Conservation (phyloP, 2,797 vertebrate genomes). For the Semaprochilodus insignis region DNA sequence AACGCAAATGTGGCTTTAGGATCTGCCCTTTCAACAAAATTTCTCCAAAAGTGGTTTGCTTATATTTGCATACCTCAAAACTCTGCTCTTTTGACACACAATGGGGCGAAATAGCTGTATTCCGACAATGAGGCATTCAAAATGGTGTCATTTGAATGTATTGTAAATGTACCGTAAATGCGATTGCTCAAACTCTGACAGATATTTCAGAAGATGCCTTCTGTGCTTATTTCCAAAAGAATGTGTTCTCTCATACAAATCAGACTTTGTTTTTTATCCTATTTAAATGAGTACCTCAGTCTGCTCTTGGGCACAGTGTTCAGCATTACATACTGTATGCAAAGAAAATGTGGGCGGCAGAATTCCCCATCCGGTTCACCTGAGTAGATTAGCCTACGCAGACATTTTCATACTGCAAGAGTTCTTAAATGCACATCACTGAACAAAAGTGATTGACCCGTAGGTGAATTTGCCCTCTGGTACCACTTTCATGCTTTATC, state of each 20-base stretch:
- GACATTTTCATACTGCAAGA: slow-evolving; percentile 31
- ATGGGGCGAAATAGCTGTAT: no score
- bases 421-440: slow-evolving; percentile 48
- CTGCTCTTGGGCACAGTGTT: slow-evolving; percentile 12
- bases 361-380: slow-evolving; percentile 40
- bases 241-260: neutral
- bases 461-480: slow-evolving; percentile 30
- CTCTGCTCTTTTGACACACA: no score
- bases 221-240: neutral
- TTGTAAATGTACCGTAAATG: no score
- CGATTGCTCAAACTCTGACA: no score
- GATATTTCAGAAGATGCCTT: no score
- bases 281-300: neutral
- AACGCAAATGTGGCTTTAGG: no score
- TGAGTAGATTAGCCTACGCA: slow-evolving; percentile 46
- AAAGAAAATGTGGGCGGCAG: slow-evolving; percentile 17
- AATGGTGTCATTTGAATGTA: no score
- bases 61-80: no score
- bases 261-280: neutral
- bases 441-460: slow-evolving; percentile 30
- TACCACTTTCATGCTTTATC: slow-evolving; percentile 35
- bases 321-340: slow-evolving; percentile 32
- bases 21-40: no score
- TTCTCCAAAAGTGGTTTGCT: no score
- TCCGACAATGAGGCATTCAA: no score